These are phyloP conservation scores for Cranoglanis bouderius DNA, from an alignment of 2,113 vertebrate genomes.

Conservation along the genomic window DNA sequence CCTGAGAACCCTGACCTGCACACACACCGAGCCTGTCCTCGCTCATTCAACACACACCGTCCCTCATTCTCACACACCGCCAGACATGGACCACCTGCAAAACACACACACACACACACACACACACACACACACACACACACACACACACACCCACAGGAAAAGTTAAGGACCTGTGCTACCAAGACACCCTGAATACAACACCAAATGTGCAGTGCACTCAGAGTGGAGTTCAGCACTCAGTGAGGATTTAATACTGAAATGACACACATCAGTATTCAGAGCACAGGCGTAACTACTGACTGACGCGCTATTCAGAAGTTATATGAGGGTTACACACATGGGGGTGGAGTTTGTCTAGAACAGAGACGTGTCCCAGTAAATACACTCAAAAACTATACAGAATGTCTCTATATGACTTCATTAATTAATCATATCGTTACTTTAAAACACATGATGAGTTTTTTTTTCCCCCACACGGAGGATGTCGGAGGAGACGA, in stretches of 20 bases:
- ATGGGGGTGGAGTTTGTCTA: too few relatives aligned
- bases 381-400: too few relatives aligned
- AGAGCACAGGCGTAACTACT: too few relatives aligned
- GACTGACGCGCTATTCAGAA: too few relatives aligned
- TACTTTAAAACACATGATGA: too few relatives aligned
- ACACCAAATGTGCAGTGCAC: neutral
- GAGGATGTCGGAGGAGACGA: too few relatives aligned
- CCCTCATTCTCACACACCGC: constrained; percentile 84
- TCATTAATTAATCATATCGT: too few relatives aligned
- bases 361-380: too few relatives aligned
- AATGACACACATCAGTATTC: neutral
- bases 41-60: constrained; percentile 82
- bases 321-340: too few relatives aligned
- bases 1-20: constrained; percentile 87
- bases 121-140: constrained; percentile 29
- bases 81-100: constrained; percentile 79
- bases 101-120: constrained; percentile 21
- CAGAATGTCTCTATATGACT: too few relatives aligned
- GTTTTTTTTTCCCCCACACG: too few relatives aligned
- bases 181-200: neutral
- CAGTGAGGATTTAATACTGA: neutral
- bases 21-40: constrained; percentile 79
- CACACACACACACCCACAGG: constrained; percentile 21
- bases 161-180: neutral
- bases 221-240: too few relatives aligned